A percentile compares a stretch with the other conserved stretches of the same genome.
Conservation (phyloP, 1,140 invertebrate genomes). For the Temnothorax curvispinosus region DNA sequence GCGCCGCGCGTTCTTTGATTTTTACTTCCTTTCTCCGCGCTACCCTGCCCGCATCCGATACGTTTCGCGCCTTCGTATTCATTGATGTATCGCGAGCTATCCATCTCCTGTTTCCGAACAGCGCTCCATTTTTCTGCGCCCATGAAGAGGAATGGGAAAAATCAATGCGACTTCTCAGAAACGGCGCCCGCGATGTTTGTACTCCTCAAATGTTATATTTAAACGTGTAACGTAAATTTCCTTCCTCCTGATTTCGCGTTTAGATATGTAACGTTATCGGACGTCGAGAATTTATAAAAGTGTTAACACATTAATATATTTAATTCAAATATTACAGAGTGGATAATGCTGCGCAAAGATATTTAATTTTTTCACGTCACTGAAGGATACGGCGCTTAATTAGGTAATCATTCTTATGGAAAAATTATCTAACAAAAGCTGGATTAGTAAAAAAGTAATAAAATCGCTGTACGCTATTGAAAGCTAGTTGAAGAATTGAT, state of each 20-base stretch:
- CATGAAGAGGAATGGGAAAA: conserved; percentile 7
- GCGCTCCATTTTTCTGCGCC: conserved; percentile 37
- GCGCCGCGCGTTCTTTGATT: conserved; percentile 5
- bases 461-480: conserved; percentile 57
- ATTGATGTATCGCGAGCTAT: conserved; percentile 78
- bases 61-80: conserved; percentile 75
- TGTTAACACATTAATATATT: not conserved
- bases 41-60: conserved; percentile 59
- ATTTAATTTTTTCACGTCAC: not conserved
- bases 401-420: not conserved
- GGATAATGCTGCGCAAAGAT: not conserved
- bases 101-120: conserved; percentile 67
- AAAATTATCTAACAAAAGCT: conserved; percentile 31
- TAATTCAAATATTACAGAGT: not conserved
- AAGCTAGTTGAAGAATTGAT: conserved; percentile 41
- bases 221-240: not conserved
- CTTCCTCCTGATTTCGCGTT: not conserved
- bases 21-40: conserved; percentile 17
- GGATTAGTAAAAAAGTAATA: conserved; percentile 59
- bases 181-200: not conserved
- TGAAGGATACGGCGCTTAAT: not conserved
- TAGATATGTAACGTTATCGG: not conserved
- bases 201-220: not conserved
- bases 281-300: not conserved
- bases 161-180: conserved; percentile 14